These are phyloP conservation scores for Scaptomyza pallida DNA, from an alignment of 1,140 invertebrate genomes.

Conservation along the genomic window DNA sequence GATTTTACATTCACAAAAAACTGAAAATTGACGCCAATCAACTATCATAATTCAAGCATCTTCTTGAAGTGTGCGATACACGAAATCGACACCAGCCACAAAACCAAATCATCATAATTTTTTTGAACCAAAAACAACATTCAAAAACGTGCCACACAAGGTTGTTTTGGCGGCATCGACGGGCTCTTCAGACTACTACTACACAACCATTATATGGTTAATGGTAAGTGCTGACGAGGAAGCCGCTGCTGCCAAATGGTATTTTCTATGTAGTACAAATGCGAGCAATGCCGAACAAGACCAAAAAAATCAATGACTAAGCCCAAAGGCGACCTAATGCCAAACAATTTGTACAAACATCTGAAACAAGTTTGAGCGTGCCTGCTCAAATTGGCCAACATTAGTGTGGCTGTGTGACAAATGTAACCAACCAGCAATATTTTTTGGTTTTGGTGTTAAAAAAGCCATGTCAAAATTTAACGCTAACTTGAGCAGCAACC, in stretches of 20 bases:
- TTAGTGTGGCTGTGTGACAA: conserved; percentile 68
- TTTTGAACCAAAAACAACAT: conserved; percentile 27
- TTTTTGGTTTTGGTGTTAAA: conserved; percentile 78
- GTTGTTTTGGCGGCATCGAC: conserved; percentile 25
- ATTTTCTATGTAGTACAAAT: conserved; percentile 12
- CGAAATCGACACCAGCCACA: conserved; percentile 41
- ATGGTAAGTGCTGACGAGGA: conserved; percentile 57
- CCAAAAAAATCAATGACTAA: conserved; percentile 41
- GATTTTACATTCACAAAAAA: conserved; percentile 34
- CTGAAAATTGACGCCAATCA: conserved; percentile 63
- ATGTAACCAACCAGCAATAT: conserved; percentile 52
- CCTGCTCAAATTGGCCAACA: conserved; percentile 41
- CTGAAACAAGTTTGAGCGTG: conserved; percentile 63
- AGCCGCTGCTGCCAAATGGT: conserved; percentile 31
- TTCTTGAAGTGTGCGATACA: conserved; percentile 42
- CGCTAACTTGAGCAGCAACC: conserved; percentile 57
- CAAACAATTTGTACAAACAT: conserved; percentile 56
- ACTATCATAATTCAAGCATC: conserved; percentile 71
- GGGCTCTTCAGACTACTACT: conserved; percentile 10
- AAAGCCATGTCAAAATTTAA: conserved; percentile 78
- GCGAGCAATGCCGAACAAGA: conserved; percentile 39
- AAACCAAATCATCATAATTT: conserved; percentile 27
- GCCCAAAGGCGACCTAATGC: conserved; percentile 37
- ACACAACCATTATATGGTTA: conserved; percentile 22
- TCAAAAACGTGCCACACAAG: conserved; percentile 49